Percentiles rank a stretch among this genome's conserved stretches.
phyloP scores from a whole-genome alignment of 2,888 invertebrate species.

The Hirtodrosophila confusa region DNA sequence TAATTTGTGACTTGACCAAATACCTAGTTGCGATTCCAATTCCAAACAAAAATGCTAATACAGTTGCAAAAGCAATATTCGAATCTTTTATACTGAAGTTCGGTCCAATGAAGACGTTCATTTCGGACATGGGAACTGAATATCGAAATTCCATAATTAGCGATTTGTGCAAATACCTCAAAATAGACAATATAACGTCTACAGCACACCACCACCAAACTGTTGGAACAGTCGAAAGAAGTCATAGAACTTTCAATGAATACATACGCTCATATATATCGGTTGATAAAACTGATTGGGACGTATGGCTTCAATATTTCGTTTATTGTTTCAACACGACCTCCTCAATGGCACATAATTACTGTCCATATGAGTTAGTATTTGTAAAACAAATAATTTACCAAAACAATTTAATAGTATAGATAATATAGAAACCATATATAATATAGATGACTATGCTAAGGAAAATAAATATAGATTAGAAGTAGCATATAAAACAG shows the following conservation, averaged over 20 bases:
- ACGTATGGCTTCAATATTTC: constrained; percentile 1
- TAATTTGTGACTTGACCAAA: constrained; percentile 1
- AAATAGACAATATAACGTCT: too few relatives aligned
- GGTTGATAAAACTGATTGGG: too few relatives aligned
- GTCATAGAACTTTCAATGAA: too few relatives aligned
- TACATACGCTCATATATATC: too few relatives aligned
- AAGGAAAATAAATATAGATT: too few relatives aligned
- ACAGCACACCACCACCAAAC: too few relatives aligned
- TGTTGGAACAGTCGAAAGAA: too few relatives aligned
- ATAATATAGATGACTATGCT: constrained; percentile 12
- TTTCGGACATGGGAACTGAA: constrained; percentile 26
- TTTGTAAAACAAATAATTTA: too few relatives aligned
- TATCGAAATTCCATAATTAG: constrained; percentile 34
- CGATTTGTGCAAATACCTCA: constrained; percentile 29
- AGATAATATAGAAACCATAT: constrained; percentile 8
- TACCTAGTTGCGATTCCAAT: constrained; percentile 6
- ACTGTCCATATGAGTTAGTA: too few relatives aligned
- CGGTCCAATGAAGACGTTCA: constrained; percentile 24
- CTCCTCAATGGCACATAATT: too few relatives aligned
- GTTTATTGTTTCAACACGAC: constrained; percentile 2
- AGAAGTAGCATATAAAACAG: constrained; percentile 5
- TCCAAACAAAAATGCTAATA: constrained; percentile 22
- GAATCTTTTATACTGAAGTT: constrained; percentile 27
- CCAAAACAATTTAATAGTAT: not conserved
- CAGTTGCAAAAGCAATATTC: constrained; percentile 19